Evolutionary conservation across 2,888 invertebrate species (phyloP), one percentile per base, ranked within the genome.

Genomic region (Heliconius hortense): DNA sequence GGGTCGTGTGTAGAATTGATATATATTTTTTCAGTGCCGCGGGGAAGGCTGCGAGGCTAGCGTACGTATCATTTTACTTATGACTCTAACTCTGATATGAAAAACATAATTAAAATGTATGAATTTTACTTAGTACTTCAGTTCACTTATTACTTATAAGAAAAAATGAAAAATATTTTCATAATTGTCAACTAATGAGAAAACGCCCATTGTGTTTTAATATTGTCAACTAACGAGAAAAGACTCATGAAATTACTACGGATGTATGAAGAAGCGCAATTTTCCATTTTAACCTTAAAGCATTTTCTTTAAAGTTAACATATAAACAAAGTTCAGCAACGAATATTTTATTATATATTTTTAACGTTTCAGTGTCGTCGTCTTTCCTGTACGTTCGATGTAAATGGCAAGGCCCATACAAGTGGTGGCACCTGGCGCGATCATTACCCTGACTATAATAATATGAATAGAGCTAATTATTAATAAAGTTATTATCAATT

Each of bases 391-490:
- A 28, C 56, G 2, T 74, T 66, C 21, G 71, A 78, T 0, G 53
- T 62, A 0, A 86, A 86, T 24, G 84, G 83, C 0, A 67, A 5
- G 13, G 71, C 59, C 21, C 21, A 18, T 0, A 24, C 43, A 0
- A 79, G 77, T 2, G 79, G 78, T 1, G 72, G 77, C 0, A 74
- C 78, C 0, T 85, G 83, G 81, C 77, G 82, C 0, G 77, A 82
- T 8, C 62, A 78, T 63, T 84, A 84, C 18, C 84, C 84, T 0
- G 81, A 85, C 4, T 83, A 83, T 35, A 81, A 78, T 7, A 43
- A 35, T 31, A 60, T 13, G 31, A 66, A 56, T 39, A 75, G 60
- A 67, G 48, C 26, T 21, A 53, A 67, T 1, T 74, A 68, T 26
- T 48, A 68, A 28, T 68, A 31, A 53, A 60, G 11, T 28, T 28